Evolutionary conservation across 2,113 vertebrate genomes (phyloP).

Genomic region (Malurus cyaneus): DNA sequence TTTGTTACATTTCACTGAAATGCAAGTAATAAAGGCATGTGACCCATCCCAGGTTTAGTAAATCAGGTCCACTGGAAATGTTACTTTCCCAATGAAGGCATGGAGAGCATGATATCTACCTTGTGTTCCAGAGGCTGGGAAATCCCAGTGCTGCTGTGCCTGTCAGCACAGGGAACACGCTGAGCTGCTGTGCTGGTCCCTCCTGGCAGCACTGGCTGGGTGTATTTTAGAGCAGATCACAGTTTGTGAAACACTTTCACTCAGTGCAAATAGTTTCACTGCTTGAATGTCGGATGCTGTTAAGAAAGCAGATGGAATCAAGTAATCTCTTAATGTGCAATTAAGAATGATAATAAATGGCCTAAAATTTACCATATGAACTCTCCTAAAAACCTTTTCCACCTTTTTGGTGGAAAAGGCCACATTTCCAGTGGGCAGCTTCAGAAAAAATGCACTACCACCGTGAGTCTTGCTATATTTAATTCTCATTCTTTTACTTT

Average conservation of each 20-base stretch:
- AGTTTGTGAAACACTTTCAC: not conserved
- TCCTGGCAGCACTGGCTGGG: not conserved
- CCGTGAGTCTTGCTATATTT: not conserved
- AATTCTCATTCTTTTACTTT: not conserved
- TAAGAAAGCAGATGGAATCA: not conserved
- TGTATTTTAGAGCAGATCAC: not conserved
- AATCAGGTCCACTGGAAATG: not conserved
- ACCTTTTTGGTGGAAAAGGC: not conserved
- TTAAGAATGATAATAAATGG: not conserved
- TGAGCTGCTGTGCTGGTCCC: not conserved
- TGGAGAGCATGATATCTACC: no score
- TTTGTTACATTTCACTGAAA: not conserved
- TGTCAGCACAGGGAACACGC: not conserved
- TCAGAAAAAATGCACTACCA: accelerated
- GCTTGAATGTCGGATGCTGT: not conserved
- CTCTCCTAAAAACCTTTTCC: not conserved
- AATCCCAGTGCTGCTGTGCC: not conserved
- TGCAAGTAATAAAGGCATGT: not conserved
- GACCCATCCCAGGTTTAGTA: not conserved
- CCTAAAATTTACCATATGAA: not conserved
- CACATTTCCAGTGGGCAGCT: not conserved
- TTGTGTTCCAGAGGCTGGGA: not conserved
- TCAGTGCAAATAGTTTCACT: not conserved
- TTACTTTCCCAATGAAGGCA: accelerated
- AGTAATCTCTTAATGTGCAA: not conserved